Percentiles rank a stretch among this genome's conserved stretches.
Evolutionary conservation across 2,888 invertebrate species (phyloP).

Genomic region (Drosophila meridionalis): DNA sequence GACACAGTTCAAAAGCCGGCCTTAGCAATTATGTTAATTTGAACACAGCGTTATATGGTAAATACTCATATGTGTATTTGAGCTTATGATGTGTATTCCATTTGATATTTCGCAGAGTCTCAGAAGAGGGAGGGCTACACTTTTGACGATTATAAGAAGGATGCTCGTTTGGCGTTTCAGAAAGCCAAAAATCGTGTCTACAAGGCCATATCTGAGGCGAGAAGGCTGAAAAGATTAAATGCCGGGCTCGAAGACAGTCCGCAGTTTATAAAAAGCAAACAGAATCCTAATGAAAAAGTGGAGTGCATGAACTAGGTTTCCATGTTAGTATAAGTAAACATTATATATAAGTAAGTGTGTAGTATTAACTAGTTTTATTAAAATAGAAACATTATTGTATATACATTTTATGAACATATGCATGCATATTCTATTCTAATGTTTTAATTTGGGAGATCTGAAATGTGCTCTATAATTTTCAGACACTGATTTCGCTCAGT

Average conservation of each 20-base stretch:
- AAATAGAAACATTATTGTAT: not conserved
- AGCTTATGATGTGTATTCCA: not conserved
- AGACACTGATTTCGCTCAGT: not conserved
- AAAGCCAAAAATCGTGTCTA: conserved; percentile 51
- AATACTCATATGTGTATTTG: not conserved
- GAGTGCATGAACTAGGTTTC: conserved; percentile 12
- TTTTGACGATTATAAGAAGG: conserved; percentile 39
- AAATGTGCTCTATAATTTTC: not conserved
- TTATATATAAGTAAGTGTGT: not conserved
- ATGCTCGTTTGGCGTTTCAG: conserved; percentile 43
- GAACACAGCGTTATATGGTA: conserved; percentile 51
- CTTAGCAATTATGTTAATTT: conserved; percentile 43
- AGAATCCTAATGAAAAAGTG: conserved; percentile 1
- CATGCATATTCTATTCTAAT: not conserved
- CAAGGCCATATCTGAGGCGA: conserved; percentile 34
- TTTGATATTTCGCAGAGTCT: conserved; percentile 29
- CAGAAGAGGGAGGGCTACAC: conserved; percentile 48
- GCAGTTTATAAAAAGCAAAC: not conserved
- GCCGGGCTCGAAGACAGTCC: conserved; percentile 3
- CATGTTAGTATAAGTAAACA: not conserved
- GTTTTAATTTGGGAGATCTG: not conserved
- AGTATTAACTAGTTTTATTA: conserved; percentile 1
- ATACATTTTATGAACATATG: not conserved
- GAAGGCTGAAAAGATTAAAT: conserved; percentile 24
- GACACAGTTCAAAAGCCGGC: conserved; percentile 35